Evolutionary conservation across 2,888 invertebrate species (phyloP), one percentile per base, ranked within the genome.

Genomic region (Dolomedes plantarius): DNA sequence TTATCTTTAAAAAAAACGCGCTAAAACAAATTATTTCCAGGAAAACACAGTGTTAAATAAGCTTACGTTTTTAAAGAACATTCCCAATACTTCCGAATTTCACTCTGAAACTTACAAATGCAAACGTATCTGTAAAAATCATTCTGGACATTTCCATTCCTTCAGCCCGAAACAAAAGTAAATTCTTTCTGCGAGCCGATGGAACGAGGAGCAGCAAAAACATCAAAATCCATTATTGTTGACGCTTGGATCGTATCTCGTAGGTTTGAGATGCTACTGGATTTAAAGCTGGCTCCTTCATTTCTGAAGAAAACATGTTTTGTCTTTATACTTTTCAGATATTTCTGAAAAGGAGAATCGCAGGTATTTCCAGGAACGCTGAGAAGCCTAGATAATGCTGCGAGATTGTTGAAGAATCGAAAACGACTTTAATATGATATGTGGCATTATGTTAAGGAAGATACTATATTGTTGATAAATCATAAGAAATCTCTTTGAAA

Each of bases 91-190:
- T 6, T 56, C 56, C 11, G 5, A 23, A 56, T 23, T 56, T 23
- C 23, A 56, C 56, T 56, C 56, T 5, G 5, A 56, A 19, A 19
- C 16, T 23, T 23, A 56, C 56, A 56, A 56, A 56, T 56, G 56
- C 56, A 56, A 56, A 16, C 56, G 5, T 56, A 56, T 56, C 56
- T 5, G 5, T 11, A 56, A 32, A 67, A 67, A 67, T 67, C 36
- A 67, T 67, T 67, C 67, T 23, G n/a, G 67, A 67, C 67, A 67
- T 36, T 23, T 32, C 36, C 36, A 67, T 67, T 67, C 28, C 67
- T n/a, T 3, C 19, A n/a, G n/a, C 19, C 0, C 0, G 23, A 67
- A 67, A 19, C 67, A 67, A 32, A 67, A 67, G 56, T 23, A 56
- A 56, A 56, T 23, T 56, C 23, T 56, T 56, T 56, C 23, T 56